Conservation (phyloP, 2,797 vertebrate species). For the Spheniscus humboldti region DNA sequence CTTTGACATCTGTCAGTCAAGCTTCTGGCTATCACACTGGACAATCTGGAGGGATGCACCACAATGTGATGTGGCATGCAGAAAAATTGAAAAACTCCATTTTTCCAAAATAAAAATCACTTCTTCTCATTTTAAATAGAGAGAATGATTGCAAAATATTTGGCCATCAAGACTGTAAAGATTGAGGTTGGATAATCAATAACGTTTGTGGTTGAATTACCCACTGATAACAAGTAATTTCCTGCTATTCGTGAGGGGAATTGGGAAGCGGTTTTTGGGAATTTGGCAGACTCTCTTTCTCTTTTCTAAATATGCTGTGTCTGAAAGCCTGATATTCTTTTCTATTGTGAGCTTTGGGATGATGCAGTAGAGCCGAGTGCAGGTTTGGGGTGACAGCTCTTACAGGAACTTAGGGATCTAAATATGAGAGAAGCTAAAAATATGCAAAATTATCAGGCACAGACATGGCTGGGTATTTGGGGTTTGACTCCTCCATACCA, state of each 20-base stretch:
- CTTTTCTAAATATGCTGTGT: conserved; percentile 67
- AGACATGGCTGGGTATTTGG: conserved; percentile 15
- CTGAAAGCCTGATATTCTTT: conserved; percentile 51
- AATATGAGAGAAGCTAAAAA: conserved; percentile 62
- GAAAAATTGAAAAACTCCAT: conserved; percentile 3
- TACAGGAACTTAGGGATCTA: conserved; percentile 26
- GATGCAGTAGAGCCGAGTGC: conserved; percentile 10
- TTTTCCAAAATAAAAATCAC: conserved; percentile 26
- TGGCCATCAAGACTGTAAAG: conserved; percentile 43
- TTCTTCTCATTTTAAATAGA: conserved; percentile 45
- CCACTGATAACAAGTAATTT: conserved; percentile 70
- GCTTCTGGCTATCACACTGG: background rate
- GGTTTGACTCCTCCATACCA: background rate
- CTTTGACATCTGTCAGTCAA: conserved; percentile 47
- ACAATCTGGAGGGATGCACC: background rate
- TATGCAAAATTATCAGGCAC: conserved; percentile 9
- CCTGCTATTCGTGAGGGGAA: conserved; percentile 62
- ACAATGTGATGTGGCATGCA: conserved; percentile 34
- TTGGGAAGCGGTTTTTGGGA: conserved; percentile 59
- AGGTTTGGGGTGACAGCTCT: conserved; percentile 42
- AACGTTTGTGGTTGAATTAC: conserved; percentile 46
- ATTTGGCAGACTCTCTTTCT: conserved; percentile 57
- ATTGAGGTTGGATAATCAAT: conserved; percentile 57
- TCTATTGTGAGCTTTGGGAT: conserved; percentile 45
- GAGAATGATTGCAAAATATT: conserved; percentile 50